Conservation (phyloP, 1,140 invertebrate species). For the Drosophila sucinea region DNA sequence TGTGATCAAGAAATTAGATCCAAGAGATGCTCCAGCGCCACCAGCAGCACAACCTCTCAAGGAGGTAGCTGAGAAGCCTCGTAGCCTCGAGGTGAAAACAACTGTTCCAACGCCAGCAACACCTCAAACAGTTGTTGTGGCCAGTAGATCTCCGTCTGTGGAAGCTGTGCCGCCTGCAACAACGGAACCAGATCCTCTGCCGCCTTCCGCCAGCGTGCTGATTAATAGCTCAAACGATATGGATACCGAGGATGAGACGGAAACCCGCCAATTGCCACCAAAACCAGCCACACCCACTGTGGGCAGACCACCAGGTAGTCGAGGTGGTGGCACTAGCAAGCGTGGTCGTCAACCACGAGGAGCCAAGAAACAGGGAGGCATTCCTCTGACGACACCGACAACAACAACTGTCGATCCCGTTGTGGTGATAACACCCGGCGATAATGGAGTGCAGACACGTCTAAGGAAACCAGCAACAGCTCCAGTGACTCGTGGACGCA, state of each 20-base stretch:
- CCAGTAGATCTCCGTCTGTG: background rate
- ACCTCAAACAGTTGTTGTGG: background rate
- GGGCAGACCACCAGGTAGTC: constrained; percentile 54
- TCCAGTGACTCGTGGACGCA: constrained; percentile 62
- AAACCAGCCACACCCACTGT: constrained; percentile 48
- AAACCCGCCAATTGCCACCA: constrained; percentile 57
- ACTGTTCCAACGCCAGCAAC: constrained; percentile 39
- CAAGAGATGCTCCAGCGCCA: constrained; percentile 84
- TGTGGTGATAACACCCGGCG: constrained; percentile 45
- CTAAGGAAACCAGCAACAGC: constrained; percentile 62
- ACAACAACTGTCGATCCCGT: constrained; percentile 24
- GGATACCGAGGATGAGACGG: constrained; percentile 78
- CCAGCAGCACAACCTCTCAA: constrained; percentile 81
- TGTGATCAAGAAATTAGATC: constrained; percentile 90
- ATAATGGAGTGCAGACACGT: constrained; percentile 72
- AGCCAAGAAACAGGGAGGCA: constrained; percentile 63
- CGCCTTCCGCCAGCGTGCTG: background rate
- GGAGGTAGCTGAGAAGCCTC: constrained; percentile 56
- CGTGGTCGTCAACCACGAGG: constrained; percentile 75
- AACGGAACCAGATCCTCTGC: background rate
- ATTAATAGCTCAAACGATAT: constrained; percentile 60
- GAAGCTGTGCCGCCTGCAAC: constrained; percentile 11
- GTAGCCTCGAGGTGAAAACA: constrained; percentile 22
- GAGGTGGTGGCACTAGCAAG: constrained; percentile 59
- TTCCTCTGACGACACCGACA: constrained; percentile 37